A percentile compares a stretch with the other conserved stretches of the same genome.
phyloP scores from a whole-genome alignment of 2,113 vertebrate genomes.

The Peromyscus leucopus region DNA sequence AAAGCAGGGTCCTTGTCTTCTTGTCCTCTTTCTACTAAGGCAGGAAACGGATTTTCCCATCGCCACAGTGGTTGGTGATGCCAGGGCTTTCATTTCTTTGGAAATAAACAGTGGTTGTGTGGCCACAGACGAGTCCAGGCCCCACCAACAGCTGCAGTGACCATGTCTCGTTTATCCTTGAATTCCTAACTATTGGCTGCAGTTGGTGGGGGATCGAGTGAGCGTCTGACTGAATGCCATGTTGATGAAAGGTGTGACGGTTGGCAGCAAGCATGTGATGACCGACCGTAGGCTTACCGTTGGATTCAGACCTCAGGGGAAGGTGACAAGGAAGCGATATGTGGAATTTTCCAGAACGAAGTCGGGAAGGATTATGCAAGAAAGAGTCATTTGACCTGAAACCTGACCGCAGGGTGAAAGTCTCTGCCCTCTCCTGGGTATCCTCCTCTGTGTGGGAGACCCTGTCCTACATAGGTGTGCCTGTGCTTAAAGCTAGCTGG shows the following conservation, averaged over 20 bases:
- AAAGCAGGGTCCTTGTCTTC: constrained; percentile 66
- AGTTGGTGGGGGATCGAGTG: background rate
- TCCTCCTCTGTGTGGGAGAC: background rate
- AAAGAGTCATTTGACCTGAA: constrained; percentile 72
- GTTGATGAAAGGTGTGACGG: background rate
- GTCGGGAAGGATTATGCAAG: constrained; percentile 34
- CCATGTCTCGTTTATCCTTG: background rate
- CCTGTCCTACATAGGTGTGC: constrained; percentile 44
- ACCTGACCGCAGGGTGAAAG: constrained; percentile 23
- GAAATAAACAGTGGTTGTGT: constrained; percentile 7
- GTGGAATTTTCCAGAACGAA: constrained; percentile 76
- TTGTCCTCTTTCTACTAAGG: constrained; percentile 44
- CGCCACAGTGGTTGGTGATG: background rate
- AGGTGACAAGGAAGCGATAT: constrained; percentile 3
- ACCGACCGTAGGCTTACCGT: background rate
- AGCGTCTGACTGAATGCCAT: background rate
- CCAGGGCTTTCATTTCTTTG: constrained; percentile 54
- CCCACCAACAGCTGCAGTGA: background rate
- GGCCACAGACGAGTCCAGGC: background rate
- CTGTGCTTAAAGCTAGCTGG: constrained; percentile 8
- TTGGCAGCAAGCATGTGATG: constrained; percentile 3
- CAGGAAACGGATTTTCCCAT: constrained; percentile 66
- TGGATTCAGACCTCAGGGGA: background rate
- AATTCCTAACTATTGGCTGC: background rate
- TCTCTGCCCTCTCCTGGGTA: constrained; percentile 3